phyloP scores from a whole-genome alignment of 2,888 invertebrate species.

The Teleiodes luculella region DNA sequence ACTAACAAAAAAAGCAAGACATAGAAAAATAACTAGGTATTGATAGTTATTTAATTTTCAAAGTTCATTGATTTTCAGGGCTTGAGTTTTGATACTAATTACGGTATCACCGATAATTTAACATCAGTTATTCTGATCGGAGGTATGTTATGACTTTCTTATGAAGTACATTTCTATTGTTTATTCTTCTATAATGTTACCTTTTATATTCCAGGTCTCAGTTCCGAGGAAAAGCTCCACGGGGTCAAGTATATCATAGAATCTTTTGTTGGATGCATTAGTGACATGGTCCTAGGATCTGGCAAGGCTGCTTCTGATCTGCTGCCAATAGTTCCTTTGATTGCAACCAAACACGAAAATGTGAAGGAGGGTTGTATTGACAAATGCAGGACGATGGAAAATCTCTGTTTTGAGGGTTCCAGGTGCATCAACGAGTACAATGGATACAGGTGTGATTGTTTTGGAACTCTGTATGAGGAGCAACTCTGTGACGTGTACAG shows the following conservation, averaged over 20 bases:
- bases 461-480: slow-evolving; percentile 94
- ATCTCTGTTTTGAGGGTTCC: slow-evolving; percentile 92
- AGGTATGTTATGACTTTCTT: slow-evolving; percentile 77
- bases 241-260: slow-evolving; percentile 95
- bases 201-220: slow-evolving; percentile 79
- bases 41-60: too few relatives aligned
- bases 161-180: not conserved
- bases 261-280: slow-evolving; percentile 94
- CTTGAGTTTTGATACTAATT: slow-evolving; percentile 89
- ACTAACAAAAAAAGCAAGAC: too few relatives aligned
- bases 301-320: slow-evolving; percentile 92
- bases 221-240: slow-evolving; percentile 91
- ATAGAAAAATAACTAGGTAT: too few relatives aligned
- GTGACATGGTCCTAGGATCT: slow-evolving; percentile 90
- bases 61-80: too few relatives aligned
- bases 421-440: slow-evolving; percentile 95
- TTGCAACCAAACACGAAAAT: slow-evolving; percentile 93
- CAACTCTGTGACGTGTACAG: slow-evolving; percentile 94
- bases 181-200: too few relatives aligned
- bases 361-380: slow-evolving; percentile 93
- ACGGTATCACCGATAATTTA: slow-evolving; percentile 91
- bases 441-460: slow-evolving; percentile 93
- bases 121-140: slow-evolving; percentile 93
- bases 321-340: slow-evolving; percentile 87
- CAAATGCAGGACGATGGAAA: slow-evolving; percentile 88